A percentile compares a stretch with the other conserved stretches of the same genome.
phyloP scores from a whole-genome alignment of 2,113 vertebrate genomes.

The Procapra przewalskii region DNA sequence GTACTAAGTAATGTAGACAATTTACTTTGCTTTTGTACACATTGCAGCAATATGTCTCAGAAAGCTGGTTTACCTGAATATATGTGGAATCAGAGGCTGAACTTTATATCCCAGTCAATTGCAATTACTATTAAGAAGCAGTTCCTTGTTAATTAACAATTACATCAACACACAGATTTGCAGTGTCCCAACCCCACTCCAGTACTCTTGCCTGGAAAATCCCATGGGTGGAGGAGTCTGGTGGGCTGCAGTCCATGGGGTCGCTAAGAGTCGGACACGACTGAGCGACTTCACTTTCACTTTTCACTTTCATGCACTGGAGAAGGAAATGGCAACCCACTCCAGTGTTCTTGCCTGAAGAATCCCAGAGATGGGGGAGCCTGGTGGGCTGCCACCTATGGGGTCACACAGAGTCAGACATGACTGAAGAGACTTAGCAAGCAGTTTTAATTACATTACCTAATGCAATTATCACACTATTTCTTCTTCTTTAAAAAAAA shows the following conservation, averaged over 20 bases:
- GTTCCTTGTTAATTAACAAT: background rate
- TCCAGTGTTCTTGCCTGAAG: too few species aligned
- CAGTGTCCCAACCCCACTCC: background rate
- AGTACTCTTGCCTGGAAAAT: too few species aligned
- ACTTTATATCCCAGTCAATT: background rate
- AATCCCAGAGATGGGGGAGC: too few species aligned
- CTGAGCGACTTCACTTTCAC: too few species aligned
- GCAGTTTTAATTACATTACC: background rate
- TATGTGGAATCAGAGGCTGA: background rate
- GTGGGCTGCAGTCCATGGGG: too few species aligned
- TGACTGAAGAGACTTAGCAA: too few species aligned
- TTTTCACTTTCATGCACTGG: too few species aligned
- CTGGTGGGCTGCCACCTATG: too few species aligned
- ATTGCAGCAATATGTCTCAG: background rate
- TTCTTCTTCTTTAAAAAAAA: background rate
- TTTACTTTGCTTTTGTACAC: background rate
- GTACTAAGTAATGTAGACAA: background rate
- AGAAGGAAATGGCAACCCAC: too few species aligned
- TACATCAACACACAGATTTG: background rate
- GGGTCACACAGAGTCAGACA: too few species aligned
- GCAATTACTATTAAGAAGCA: background rate
- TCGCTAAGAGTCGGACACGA: fast-evolving
- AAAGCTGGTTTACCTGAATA: background rate
- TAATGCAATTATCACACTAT: background rate
- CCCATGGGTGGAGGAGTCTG: too few species aligned